Percentiles rank a stretch among this genome's conserved stretches.
phyloP scores from a whole-genome alignment of 1,140 invertebrate genomes.

The Antheraea mylitta region DNA sequence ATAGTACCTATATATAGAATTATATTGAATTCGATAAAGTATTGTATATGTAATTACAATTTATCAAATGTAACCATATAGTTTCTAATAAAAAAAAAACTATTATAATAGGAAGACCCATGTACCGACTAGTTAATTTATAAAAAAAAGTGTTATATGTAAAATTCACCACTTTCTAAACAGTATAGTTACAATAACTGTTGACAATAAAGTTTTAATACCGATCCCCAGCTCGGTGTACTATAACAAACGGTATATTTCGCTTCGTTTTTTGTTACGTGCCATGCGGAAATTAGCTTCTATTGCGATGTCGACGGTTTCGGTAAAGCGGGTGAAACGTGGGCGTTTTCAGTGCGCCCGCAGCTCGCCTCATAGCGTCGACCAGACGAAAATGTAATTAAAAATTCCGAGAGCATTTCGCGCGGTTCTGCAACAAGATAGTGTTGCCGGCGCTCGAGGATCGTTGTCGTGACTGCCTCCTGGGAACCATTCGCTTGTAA shows the following conservation, averaged over 20 bases:
- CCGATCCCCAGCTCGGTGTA: conserved; percentile 26
- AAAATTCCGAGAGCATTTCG: conserved; percentile 77
- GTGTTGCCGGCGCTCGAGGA: conserved; percentile 63
- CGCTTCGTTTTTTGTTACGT: conserved; percentile 65
- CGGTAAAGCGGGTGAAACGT: conserved; percentile 71
- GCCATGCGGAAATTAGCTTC: conserved; percentile 77
- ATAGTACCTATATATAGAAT: too few species aligned
- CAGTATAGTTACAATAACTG: conserved; percentile 23
- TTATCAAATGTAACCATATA: too few species aligned
- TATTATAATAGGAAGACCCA: too few species aligned
- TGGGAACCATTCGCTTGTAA: conserved; percentile 72
- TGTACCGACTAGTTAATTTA: too few species aligned
- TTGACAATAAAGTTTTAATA: conserved; percentile 39
- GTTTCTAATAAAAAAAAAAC: too few species aligned
- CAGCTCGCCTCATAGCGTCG: conserved; percentile 61
- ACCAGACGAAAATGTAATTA: conserved; percentile 78
- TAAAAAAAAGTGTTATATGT: too few species aligned
- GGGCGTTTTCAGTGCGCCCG: conserved; percentile 63
- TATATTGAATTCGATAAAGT: too few species aligned
- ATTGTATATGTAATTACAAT: too few species aligned
- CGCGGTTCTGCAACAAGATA: conserved; percentile 71
- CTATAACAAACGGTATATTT: conserved; percentile 56
- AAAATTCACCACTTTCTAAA: not conserved
- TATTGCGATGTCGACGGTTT: conserved; percentile 76
- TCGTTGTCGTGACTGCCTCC: conserved; percentile 70